Conservation (phyloP, 2,797 vertebrate genomes). For the Oreochromis mossambicus region DNA sequence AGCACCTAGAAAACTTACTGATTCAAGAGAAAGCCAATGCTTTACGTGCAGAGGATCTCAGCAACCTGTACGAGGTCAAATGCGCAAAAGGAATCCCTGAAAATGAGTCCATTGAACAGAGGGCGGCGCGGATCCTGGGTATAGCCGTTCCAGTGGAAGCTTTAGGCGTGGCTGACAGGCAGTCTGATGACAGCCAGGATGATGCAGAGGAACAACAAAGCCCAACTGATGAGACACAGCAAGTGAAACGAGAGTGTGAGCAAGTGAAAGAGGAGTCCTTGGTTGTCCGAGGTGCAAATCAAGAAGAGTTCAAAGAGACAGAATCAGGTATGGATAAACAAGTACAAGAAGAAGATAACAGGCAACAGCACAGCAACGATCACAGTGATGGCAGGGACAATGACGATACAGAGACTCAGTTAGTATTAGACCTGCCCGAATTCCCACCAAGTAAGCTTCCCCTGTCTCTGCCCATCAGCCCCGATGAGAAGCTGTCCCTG, state of each 20-base stretch:
- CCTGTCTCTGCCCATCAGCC: conserved; percentile 61
- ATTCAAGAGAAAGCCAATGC: conserved; percentile 72
- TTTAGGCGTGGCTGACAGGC: conserved; percentile 72
- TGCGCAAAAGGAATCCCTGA: conserved; percentile 82
- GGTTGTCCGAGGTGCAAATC: conserved; percentile 12
- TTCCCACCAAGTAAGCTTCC: conserved; percentile 69
- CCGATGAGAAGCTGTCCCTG: conserved; percentile 46
- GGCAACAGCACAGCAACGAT: conserved; percentile 34
- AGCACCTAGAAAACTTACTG: conserved; percentile 75
- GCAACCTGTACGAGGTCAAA: conserved; percentile 77
- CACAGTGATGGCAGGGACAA: conserved; percentile 1
- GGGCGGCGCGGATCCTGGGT: conserved; percentile 92
- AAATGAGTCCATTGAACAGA: conserved; percentile 88
- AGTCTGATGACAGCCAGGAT: conserved; percentile 10
- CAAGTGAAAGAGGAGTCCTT: conserved; percentile 44
- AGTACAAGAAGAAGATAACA: neutral
- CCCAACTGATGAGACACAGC: conserved; percentile 35
- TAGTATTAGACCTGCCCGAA: conserved; percentile 64
- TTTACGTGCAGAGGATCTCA: conserved; percentile 74
- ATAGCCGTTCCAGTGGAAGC: conserved; percentile 90
- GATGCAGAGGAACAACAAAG: neutral
- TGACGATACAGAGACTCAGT: conserved; percentile 19
- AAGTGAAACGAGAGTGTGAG: conserved; percentile 55
- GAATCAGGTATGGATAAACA: neutral
- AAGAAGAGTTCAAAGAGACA: conserved; percentile 9